A percentile compares a stretch with the other conserved stretches of the same genome.
Evolutionary conservation across 2,888 invertebrate species (phyloP).

Genomic region (Ectemnius lituratus): DNA sequence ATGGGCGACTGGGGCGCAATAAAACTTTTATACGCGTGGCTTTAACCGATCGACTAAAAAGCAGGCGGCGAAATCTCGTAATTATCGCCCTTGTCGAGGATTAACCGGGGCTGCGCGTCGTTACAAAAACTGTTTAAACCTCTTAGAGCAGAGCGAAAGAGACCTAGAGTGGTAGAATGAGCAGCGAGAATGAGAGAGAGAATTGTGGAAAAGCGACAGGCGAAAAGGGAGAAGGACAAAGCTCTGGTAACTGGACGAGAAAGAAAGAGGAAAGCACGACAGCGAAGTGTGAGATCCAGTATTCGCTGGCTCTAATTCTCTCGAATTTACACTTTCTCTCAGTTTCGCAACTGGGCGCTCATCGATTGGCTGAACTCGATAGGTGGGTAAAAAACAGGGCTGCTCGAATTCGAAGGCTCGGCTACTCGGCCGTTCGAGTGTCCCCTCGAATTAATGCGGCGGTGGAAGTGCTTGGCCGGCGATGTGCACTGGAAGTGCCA

Average conservation of each 20-base stretch:
- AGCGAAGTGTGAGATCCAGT: neutral
- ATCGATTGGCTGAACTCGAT: slow-evolving; percentile 3
- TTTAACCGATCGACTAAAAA: neutral
- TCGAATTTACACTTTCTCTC: slow-evolving; percentile 2
- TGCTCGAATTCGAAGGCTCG: neutral
- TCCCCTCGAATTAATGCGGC: neutral
- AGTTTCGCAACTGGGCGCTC: neutral
- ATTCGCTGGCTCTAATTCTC: neutral
- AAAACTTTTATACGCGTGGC: neutral
- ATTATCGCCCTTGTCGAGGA: slow-evolving; percentile 2
- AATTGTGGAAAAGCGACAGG: no score
- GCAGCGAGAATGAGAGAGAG: no score
- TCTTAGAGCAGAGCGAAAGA: slow-evolving; percentile 7
- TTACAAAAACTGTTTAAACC: slow-evolving; percentile 17
- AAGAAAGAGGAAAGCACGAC: no score
- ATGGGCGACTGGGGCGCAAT: neutral
- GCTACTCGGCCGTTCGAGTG: neutral
- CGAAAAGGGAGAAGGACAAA: no score
- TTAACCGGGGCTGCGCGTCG: slow-evolving; percentile 7
- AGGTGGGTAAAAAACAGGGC: neutral
- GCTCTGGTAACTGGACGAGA: no score
- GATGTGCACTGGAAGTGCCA: neutral
- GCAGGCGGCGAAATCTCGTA: slow-evolving; percentile 16
- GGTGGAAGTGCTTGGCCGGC: neutral
- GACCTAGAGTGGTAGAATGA: no score